These are phyloP conservation scores for Catotricha subobsoleta DNA, from an alignment of 2,888 invertebrate species.

Conservation along the genomic window DNA sequence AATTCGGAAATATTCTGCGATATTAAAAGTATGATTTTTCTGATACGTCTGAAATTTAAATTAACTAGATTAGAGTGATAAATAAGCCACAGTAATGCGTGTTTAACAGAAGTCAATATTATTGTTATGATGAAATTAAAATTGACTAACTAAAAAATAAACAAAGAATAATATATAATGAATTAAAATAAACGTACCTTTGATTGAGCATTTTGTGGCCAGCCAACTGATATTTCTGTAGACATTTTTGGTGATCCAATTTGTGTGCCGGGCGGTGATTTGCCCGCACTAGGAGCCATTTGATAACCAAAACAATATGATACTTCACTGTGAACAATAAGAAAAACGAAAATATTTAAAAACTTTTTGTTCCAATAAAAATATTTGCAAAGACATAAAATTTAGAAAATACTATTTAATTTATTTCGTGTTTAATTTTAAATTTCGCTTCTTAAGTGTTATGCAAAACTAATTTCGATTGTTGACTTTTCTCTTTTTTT, in stretches of 20 bases:
- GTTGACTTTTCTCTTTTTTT: too few relatives aligned
- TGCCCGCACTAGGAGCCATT: conserved; percentile 34
- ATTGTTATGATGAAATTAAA: not conserved
- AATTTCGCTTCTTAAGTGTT: too few relatives aligned
- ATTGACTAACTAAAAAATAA: not conserved
- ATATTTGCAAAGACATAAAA: too few relatives aligned
- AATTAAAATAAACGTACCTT: too few relatives aligned
- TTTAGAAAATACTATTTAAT: not conserved
- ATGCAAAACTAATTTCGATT: too few relatives aligned
- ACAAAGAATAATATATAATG: too few relatives aligned
- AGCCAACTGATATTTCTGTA: conserved; percentile 12
- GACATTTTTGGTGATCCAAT: conserved; percentile 5
- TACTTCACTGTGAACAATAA: conserved; percentile 28
- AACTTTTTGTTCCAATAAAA: too few relatives aligned
- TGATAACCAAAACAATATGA: conserved; percentile 28
- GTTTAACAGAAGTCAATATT: not conserved
- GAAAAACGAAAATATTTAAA: conserved; percentile 9
- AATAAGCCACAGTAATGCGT: not conserved
- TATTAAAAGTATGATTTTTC: too few relatives aligned
- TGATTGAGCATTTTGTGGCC: conserved; percentile 8
- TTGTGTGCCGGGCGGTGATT: conserved; percentile 15
- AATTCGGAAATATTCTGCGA: too few relatives aligned
- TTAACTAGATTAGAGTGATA: not conserved
- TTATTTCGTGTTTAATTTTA: not conserved
- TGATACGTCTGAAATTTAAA: too few relatives aligned